Base-by-base conservation (phyloP, 2,888 invertebrate genomes). In the Apodemia mormo region DNA sequence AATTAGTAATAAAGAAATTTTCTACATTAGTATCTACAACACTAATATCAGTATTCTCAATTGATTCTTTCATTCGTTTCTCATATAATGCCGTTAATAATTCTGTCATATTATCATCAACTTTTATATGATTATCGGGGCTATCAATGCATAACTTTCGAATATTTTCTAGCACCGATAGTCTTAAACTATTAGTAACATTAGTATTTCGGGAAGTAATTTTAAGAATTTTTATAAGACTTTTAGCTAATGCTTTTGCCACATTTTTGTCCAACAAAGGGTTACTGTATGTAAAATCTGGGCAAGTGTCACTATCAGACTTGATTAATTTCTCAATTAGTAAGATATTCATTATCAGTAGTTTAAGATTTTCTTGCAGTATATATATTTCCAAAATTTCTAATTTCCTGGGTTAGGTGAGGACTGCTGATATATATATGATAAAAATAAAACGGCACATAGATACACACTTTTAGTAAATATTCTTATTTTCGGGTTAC, bases 231-330 rank as follows among this genome's bases (percentile, higher is more conserved):
- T 87, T 87, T 2, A 92, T 79, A 69, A 91, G 87, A 79, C 89
- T 89, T 73, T 82, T 89, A 1, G 92, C 83, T 30, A 92, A 78
- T 6, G 84, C 83, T 61, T 77, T 78, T 0, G 91, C 84, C 2
- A 91, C 86, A 54, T 86, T 84, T 78, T 76, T 82, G 71, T 92
- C 90, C 0, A 92, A 76, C 12, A 91, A 77, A 29, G 90, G 87
- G 74, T 90, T 91, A 70, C 86, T 80, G 74, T 84, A 92, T 0
- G 76, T 76, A 14, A 90, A 82, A 67, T 81, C 80, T 33, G 90
- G 88, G 61, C 87, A 88, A 1, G 74, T 69, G 66, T 80, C 78
- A 69, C 84, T 83, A 72, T 82, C 84, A 7, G 81, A 74, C 73
- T 81, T 82, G 58, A 91, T 89, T 2, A 90, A 77, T 78, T 87